phyloP scores from a whole-genome alignment of 2,797 vertebrate species.

The Helostoma temminkii region DNA sequence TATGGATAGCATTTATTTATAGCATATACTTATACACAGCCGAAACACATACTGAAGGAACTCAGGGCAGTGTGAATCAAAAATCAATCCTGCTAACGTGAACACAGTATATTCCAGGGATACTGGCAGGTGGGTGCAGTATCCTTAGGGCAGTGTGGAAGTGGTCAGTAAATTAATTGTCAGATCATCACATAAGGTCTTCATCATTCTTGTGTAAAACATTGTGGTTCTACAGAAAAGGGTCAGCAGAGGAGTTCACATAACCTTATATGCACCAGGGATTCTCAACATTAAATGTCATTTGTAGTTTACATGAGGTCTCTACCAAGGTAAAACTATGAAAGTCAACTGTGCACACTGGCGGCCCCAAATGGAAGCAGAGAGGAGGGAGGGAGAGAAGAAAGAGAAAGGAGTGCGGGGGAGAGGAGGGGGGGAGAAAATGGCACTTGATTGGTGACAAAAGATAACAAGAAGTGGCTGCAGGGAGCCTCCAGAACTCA shows the following conservation, averaged over 20 bases:
- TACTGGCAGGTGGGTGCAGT: too few relatives aligned
- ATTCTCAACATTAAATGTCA: neutral
- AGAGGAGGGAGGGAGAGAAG: conserved; percentile 32
- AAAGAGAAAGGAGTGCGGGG: conserved; percentile 16
- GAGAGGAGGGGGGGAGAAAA: conserved; percentile 62
- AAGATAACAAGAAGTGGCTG: conserved; percentile 89
- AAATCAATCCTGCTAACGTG: too few relatives aligned
- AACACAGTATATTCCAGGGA: too few relatives aligned
- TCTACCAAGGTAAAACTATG: conserved; percentile 16
- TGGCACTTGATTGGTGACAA: conserved; percentile 89
- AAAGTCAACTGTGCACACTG: conserved; percentile 42
- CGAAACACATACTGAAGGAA: too few relatives aligned
- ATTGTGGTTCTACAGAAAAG: neutral
- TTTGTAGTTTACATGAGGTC: neutral
- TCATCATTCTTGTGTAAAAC: too few relatives aligned
- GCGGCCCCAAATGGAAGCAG: conserved; percentile 37
- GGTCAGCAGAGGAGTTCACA: neutral
- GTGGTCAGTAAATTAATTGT: too few relatives aligned
- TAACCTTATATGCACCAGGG: neutral
- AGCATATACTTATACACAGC: too few relatives aligned
- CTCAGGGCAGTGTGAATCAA: too few relatives aligned
- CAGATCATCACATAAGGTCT: too few relatives aligned
- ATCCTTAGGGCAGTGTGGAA: too few relatives aligned
- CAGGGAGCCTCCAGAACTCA: conserved; percentile 87
- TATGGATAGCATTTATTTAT: too few relatives aligned